These are phyloP conservation scores for Bos indicus DNA, from an alignment of 2,113 vertebrate genomes.

Conservation along the genomic window DNA sequence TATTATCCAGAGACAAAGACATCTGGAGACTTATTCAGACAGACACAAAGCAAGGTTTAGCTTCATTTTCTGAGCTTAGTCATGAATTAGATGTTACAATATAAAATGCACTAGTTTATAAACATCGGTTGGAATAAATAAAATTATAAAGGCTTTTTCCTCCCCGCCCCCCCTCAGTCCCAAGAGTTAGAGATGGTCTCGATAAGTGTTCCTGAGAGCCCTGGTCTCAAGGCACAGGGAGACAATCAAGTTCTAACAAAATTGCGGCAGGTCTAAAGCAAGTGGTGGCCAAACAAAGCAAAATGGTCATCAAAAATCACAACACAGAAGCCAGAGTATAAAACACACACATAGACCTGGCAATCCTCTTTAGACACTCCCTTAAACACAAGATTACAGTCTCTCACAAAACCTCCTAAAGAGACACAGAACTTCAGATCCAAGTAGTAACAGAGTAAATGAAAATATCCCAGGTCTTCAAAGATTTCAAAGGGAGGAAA, in stretches of 20 bases:
- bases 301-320: neutral
- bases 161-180: neutral
- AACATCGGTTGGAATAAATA: neutral
- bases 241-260: neutral
- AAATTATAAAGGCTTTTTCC: neutral
- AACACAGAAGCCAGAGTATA: neutral
- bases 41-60: neutral
- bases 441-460: neutral
- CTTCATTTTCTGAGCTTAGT: neutral
- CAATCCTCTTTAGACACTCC: neutral
- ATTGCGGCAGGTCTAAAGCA: fast-evolving
- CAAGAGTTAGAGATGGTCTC: neutral
- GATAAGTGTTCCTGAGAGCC: neutral
- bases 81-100: neutral
- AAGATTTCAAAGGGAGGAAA: neutral
- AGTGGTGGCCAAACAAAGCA: neutral
- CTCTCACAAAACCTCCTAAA: neutral
- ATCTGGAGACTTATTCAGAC: neutral
- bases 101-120: neutral
- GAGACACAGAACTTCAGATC: neutral
- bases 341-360: neutral
- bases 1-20: neutral
- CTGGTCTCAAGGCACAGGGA: neutral
- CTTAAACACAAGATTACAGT: neutral
- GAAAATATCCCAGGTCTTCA: neutral